Evolutionary conservation across 2,888 invertebrate species (phyloP).

Genomic region (Cephus rjabovi): DNA sequence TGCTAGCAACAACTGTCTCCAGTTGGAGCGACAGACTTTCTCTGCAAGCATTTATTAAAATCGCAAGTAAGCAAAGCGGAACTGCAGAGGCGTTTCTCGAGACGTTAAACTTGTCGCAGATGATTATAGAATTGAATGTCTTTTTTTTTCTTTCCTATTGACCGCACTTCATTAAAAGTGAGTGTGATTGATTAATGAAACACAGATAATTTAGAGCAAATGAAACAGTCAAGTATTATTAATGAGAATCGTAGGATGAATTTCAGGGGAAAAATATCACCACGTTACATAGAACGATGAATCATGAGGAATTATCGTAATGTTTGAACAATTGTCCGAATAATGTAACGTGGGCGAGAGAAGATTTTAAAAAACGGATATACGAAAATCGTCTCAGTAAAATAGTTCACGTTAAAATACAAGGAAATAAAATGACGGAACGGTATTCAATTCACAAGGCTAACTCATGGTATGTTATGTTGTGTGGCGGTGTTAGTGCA

Average conservation of each 20-base stretch:
- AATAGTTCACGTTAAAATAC: not conserved
- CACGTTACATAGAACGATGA: not conserved
- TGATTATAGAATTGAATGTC: not conserved
- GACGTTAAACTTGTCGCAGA: not conserved
- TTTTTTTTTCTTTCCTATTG: not conserved
- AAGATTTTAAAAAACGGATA: not conserved
- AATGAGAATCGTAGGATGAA: not conserved
- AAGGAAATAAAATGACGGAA: slow-evolving; percentile 13
- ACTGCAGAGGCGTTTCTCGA: not conserved
- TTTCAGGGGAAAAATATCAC: not conserved
- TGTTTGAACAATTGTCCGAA: not conserved
- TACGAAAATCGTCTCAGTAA: not conserved
- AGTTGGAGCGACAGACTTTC: not conserved
- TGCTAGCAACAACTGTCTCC: not conserved
- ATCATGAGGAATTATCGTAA: not conserved
- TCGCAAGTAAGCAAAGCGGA: not conserved
- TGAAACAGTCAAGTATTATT: not conserved
- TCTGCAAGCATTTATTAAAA: not conserved
- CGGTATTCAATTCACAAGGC: slow-evolving; percentile 14
- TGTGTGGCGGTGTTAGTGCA: not conserved
- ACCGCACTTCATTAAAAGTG: not conserved
- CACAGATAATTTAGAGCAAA: not conserved
- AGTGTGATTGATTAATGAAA: not conserved
- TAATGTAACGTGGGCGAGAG: not conserved
- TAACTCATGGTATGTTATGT: not conserved